Base-by-base conservation (phyloP, 2,113 vertebrate species). In the Ploceus nigricollis region DNA sequence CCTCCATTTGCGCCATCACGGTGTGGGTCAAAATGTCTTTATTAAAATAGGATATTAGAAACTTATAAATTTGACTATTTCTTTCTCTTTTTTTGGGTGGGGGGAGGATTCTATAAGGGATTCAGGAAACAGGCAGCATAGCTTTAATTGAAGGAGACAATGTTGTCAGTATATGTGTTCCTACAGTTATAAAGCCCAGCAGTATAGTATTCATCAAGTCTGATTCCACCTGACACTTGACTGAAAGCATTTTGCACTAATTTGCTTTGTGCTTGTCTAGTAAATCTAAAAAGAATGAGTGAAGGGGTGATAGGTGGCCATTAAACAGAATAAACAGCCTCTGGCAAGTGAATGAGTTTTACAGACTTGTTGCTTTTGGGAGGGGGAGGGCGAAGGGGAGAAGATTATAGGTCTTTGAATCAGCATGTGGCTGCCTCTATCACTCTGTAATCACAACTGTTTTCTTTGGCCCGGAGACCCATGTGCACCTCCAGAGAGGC, bases 241-340 rank as follows among this genome's bases (percentile, higher is more conserved):
- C 94, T 97, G 95, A 97, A 98, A 97, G 96, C 95, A 97, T 97
- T 98, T 98, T 97, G 95, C 91, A 94, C 95, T 97, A 98, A 98
- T 98, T 98, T 97, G 93, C 94, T 97, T 96, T 93, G 93, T 95
- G 90, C 92, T 98, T 97, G 96, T 97, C 97, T 97, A 98, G 95
- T 96, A 96, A 97, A 97, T 97, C 97, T 97, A 93, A 92, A 97
- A 97, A 96, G 96, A 97, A 97, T 97, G 96, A 96, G 90, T 95
- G 90, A 98, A 95, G 90, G 92, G 97, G 90, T 95, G 96, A 98
- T 96, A 98, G 97, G 95, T 97, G 96, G 97, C 97, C 96, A 95
- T 97, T 98, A 98, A 97, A 96, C 97, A 98, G 97, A 97, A 97
- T 97, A 97, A 98, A 98, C 96, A 98, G 96, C 97, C 94, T 82